These are phyloP conservation scores for Lasiommata megera DNA, from an alignment of 2,888 invertebrate species.

Conservation along the genomic window DNA sequence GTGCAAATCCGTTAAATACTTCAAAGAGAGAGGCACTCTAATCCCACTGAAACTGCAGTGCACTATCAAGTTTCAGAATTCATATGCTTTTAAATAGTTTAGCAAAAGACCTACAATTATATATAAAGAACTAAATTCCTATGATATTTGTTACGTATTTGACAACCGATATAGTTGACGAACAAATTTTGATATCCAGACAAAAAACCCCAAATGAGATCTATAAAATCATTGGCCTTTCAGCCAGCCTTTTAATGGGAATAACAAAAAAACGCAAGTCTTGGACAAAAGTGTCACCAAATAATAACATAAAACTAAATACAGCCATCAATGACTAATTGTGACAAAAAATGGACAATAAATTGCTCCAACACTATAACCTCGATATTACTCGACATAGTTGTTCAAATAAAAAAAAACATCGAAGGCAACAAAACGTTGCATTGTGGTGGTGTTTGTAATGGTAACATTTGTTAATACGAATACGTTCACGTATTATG, in stretches of 20 bases:
- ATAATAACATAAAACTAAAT: slow-evolving; percentile 4
- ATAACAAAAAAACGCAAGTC: slow-evolving; percentile 36
- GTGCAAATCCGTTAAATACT: not conserved
- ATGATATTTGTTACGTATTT: too few relatives aligned
- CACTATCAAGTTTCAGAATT: not conserved
- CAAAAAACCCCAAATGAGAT: too few relatives aligned
- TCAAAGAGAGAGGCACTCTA: not conserved
- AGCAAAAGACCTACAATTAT: too few relatives aligned
- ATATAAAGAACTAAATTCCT: too few relatives aligned
- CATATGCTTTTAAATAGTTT: not conserved
- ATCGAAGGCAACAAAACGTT: slow-evolving; percentile 2
- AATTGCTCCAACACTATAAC: slow-evolving; percentile 13
- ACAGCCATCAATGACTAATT: slow-evolving; percentile 8
- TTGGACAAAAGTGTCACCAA: slow-evolving; percentile 11
- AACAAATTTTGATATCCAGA: too few relatives aligned
- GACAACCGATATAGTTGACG: too few relatives aligned
- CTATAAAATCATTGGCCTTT: too few relatives aligned
- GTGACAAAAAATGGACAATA: slow-evolving; percentile 6
- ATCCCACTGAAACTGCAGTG: not conserved
- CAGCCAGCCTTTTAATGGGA: not conserved
- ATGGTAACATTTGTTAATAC: not conserved
- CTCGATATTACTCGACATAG: slow-evolving; percentile 17
- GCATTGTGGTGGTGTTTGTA: not conserved
- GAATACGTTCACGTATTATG: not conserved
- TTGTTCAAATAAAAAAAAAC: slow-evolving; percentile 3